Evolutionary conservation across 2,113 vertebrate genomes (phyloP), one percentile per base, ranked within the genome.

Genomic region (Percopsis transmontana): DNA sequence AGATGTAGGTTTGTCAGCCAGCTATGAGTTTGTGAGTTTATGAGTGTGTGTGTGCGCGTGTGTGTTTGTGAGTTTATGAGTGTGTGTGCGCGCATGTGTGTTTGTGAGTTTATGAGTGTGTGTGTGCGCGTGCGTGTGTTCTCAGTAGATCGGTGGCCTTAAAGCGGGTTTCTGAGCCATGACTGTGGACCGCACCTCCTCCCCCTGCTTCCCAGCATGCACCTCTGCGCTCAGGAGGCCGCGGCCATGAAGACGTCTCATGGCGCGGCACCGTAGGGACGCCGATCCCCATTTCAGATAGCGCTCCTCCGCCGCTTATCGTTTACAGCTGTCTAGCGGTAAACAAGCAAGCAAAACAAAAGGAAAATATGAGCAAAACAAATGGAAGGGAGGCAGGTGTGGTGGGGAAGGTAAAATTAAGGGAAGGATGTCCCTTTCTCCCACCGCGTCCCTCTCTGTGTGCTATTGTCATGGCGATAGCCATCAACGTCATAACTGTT

Each of bases 271-370:
- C 87, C 91, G 77, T 72, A 79, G 90, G 91, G 90, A 92, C 89
- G 79, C 86, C 88, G 90, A 92, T 92, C 84, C 82, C 87, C 89
- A 92, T 92, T 92, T 92, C 82, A 92, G 91, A 92, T 92, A 91
- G 52, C 48, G 65, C 74, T 74, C 84, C 68, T 86, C 89, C 86
- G 87, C 90, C 85, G 87, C 91, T 93, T 93, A 92, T 92, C 91
- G 89, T 91, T 88, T 92, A 89, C 88, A 90, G 89, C 91, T 91
- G 89, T 92, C 91, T 81, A 84, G 76, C 80, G 70, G 89, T 90
- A 92, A 92, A 92, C 91, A 92, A 90, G 88, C 76, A 83, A 90
- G 91, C 72, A 64, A 91, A 91, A 86, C 84, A 88, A 87, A 87
- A 79, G 76, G 85, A 87, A 86, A 90, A 90, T n/a, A 50, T n/a